A percentile compares a stretch with the other conserved stretches of the same genome.
Evolutionary conservation across 2,888 invertebrate genomes (phyloP).

Genomic region (Deroplatys truncata): DNA sequence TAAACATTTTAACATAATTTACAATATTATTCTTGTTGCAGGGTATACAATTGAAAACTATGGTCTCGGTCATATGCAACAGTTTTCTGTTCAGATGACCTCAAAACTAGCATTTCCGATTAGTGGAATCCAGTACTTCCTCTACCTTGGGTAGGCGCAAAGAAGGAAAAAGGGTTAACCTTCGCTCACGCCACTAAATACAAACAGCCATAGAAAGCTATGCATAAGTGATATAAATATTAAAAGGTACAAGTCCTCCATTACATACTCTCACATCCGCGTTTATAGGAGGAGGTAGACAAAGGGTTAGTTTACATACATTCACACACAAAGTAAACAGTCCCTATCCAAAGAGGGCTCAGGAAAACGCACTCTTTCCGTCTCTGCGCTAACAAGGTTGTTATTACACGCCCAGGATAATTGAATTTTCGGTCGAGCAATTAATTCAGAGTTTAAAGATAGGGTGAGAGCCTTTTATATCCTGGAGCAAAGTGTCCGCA

Average conservation of each 20-base stretch:
- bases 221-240: not conserved
- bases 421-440: not conserved
- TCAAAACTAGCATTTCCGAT: too few relatives aligned
- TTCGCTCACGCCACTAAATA: not conserved
- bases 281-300: not conserved
- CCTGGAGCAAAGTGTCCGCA: not conserved
- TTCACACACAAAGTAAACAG: not conserved
- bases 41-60: too few relatives aligned
- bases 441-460: not conserved
- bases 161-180: too few relatives aligned
- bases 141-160: too few relatives aligned
- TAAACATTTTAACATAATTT: too few relatives aligned
- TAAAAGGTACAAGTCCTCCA: not conserved
- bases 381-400: not conserved
- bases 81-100: too few relatives aligned
- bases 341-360: not conserved
- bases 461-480: not conserved
- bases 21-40: too few relatives aligned
- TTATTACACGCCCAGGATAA: slow-evolving; percentile 6
- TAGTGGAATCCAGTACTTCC: too few relatives aligned
- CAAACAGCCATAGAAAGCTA: not conserved
- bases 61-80: too few relatives aligned
- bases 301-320: not conserved
- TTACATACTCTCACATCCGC: not conserved
- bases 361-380: not conserved